phyloP scores from a whole-genome alignment of 1,140 invertebrate genomes.

The Drosophila erecta region DNA sequence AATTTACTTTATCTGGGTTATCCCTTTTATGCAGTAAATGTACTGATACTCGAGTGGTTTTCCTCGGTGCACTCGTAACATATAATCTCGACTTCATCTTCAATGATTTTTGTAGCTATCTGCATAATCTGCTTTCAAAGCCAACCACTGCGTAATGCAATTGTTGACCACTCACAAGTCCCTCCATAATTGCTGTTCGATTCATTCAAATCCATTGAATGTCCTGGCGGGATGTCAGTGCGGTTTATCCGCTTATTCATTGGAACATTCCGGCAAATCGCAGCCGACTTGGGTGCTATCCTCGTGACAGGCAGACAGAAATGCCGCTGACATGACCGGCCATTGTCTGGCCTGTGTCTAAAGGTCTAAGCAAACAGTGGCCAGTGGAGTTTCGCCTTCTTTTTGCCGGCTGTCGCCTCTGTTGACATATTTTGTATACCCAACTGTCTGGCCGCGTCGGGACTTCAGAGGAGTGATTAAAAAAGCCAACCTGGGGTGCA shows the following conservation, averaged over 20 bases:
- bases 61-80: not conserved
- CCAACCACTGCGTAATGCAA: conserved; percentile 67
- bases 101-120: conserved; percentile 20
- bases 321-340: conserved; percentile 50
- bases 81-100: conserved; percentile 3
- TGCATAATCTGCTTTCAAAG: conserved; percentile 47
- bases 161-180: conserved; percentile 58
- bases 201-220: conserved; percentile 31
- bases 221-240: conserved; percentile 27
- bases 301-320: conserved; percentile 35
- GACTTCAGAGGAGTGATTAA: conserved; percentile 48
- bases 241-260: conserved; percentile 36
- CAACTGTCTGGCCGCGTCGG: conserved; percentile 39
- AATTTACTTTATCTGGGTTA: too few species aligned
- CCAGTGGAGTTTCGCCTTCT: conserved; percentile 37
- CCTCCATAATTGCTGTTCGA: conserved; percentile 52
- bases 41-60: not conserved
- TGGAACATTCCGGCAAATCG: conserved; percentile 13
- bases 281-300: conserved; percentile 14
- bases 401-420: conserved; percentile 40
- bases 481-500: conserved; percentile 35
- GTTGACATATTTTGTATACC: conserved; percentile 64
- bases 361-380: conserved; percentile 51
- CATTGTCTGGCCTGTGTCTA: conserved; percentile 65
- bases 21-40: too few species aligned